A percentile compares a stretch with the other conserved stretches of the same genome.
Evolutionary conservation across 2,797 vertebrate genomes (phyloP).

Genomic region (Scolopax bukidnonensis): DNA sequence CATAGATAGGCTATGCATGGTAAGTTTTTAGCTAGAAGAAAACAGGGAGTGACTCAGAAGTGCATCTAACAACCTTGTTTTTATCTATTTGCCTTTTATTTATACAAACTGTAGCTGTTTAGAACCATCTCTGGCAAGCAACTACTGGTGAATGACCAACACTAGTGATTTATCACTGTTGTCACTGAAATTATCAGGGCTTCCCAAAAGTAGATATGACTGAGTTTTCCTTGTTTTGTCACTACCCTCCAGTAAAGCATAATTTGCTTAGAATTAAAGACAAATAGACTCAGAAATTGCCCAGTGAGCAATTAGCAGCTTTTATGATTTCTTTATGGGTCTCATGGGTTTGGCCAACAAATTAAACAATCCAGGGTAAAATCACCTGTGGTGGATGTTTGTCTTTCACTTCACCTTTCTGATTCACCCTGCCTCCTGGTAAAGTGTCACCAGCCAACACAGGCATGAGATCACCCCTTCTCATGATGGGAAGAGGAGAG

Average conservation of each 20-base stretch:
- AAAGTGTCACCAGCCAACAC: fast-evolving
- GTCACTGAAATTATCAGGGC: background rate
- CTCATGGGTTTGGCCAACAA: background rate
- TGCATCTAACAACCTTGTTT: background rate
- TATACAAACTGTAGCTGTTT: background rate
- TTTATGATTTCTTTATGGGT: background rate
- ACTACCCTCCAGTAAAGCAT: background rate
- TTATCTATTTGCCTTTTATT: background rate
- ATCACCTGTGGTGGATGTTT: background rate
- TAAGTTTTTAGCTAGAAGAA: background rate
- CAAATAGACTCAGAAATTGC: background rate
- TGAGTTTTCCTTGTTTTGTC: background rate
- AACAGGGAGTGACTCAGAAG: background rate
- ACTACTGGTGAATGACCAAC: background rate
- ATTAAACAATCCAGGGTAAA: background rate
- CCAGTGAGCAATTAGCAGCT: background rate
- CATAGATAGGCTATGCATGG: background rate
- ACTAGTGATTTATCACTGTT: background rate
- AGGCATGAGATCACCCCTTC: background rate
- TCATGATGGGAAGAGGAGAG: background rate
- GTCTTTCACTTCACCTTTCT: background rate
- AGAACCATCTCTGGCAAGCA: background rate
- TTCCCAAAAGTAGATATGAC: background rate
- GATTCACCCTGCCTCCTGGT: fast-evolving
- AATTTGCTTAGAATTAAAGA: background rate